phyloP scores from a whole-genome alignment of 2,113 vertebrate genomes.

The Lucifuga dentata region DNA sequence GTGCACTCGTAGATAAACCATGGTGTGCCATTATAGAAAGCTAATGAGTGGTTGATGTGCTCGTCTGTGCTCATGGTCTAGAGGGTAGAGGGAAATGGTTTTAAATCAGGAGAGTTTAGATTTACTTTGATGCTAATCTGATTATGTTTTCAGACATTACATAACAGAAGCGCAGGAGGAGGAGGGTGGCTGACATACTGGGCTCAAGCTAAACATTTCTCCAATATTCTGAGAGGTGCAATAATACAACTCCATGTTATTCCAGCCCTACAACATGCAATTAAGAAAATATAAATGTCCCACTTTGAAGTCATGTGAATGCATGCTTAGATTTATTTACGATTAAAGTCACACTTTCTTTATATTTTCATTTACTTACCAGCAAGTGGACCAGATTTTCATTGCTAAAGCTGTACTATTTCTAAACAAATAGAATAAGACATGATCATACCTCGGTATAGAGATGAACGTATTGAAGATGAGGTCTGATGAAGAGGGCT shows the following conservation, averaged over 20 bases:
- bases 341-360: not conserved
- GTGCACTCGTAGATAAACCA: slow-evolving; percentile 85
- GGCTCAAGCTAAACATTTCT: not conserved
- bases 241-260: slow-evolving; percentile 13
- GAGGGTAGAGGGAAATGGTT: slow-evolving; percentile 37
- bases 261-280: not conserved
- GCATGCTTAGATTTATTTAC: not conserved
- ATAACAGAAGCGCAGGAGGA: slow-evolving; percentile 41
- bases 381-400: too few relatives aligned
- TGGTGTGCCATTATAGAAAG: slow-evolving; percentile 72
- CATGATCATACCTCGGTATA: slow-evolving; percentile 34
- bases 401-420: not conserved
- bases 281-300: not conserved
- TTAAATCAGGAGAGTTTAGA: slow-evolving; percentile 32
- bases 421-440: rapidly evolving
- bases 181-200: slow-evolving; percentile 8
- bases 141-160: slow-evolving; percentile 58
- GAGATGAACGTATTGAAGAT: not conserved
- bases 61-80: slow-evolving; percentile 60
- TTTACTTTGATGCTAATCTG: slow-evolving; percentile 55
- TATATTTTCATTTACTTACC: too few relatives aligned
- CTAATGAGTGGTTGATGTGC: slow-evolving; percentile 79
- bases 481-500: slow-evolving; percentile 14
- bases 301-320: not conserved
- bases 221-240: slow-evolving; percentile 1